Evolutionary conservation across 2,888 invertebrate species (phyloP).

Genomic region (Lottia gigantea): DNA sequence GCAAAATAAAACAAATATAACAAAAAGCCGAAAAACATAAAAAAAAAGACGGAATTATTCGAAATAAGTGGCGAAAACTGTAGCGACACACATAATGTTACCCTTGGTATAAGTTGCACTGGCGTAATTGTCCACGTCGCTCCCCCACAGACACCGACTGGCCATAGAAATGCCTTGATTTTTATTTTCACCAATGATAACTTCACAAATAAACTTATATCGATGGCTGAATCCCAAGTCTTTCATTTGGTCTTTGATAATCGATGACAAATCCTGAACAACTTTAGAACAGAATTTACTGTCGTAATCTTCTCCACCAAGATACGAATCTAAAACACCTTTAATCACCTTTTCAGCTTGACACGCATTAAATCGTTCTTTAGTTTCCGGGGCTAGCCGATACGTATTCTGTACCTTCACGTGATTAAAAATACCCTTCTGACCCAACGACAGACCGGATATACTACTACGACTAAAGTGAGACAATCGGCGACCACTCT

Average conservation of each 20-base stretch:
- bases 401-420: conserved; percentile 56
- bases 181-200: conserved; percentile 55
- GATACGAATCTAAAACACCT: conserved; percentile 48
- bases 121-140: conserved; percentile 58
- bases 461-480: conserved; percentile 49
- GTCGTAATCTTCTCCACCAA: conserved; percentile 58
- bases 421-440: conserved; percentile 41
- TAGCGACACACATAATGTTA: conserved; percentile 57
- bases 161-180: conserved; percentile 53
- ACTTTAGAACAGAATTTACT: conserved; percentile 50
- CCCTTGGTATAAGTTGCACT: conserved; percentile 49
- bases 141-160: conserved; percentile 58
- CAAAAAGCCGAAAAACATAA: no score
- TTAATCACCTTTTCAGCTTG: conserved; percentile 47
- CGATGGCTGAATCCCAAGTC: conserved; percentile 52
- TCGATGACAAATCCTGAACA: conserved; percentile 54
- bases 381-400: conserved; percentile 43
- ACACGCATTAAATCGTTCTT: conserved; percentile 50
- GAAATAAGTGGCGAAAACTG: conserved; percentile 57
- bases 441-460: conserved; percentile 47
- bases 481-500: conserved; percentile 47
- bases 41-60: conserved; percentile 37
- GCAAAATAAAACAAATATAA: no score
- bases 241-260: conserved; percentile 57
- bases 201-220: conserved; percentile 59